Percentiles rank a stretch among this genome's conserved stretches.
These are phyloP conservation scores for Batillaria attramentaria DNA, from an alignment of 1,140 invertebrate species.

Conservation along the genomic window DNA sequence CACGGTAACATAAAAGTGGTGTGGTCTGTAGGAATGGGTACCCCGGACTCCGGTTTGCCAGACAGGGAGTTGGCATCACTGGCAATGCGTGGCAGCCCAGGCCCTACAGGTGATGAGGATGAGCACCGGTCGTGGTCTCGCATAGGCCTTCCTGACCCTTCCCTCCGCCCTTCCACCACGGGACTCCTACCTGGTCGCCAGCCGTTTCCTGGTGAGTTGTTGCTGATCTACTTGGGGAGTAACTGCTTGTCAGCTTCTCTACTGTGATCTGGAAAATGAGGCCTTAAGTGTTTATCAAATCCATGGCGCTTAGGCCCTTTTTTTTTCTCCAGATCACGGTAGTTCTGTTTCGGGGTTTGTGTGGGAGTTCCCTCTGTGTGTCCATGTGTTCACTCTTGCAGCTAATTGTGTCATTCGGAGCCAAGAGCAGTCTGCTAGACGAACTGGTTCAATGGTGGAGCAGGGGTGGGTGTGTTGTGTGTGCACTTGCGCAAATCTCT, in stretches of 20 bases:
- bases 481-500: no score
- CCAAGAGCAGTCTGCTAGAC: no score
- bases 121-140: constrained; percentile 23
- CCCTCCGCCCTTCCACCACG: not conserved
- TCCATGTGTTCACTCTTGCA: no score
- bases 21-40: not conserved
- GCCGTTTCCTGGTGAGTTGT: not conserved
- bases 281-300: not conserved
- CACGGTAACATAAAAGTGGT: no score
- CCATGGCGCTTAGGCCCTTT: not conserved
- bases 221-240: not conserved
- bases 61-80: constrained; percentile 9
- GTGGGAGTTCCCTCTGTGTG: not conserved
- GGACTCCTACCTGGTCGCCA: not conserved
- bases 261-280: no score
- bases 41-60: constrained; percentile 8
- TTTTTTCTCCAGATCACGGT: not conserved
- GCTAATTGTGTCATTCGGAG: no score
- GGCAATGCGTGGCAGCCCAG: not conserved
- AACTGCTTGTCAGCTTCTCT: not conserved
- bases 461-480: no score
- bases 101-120: not conserved
- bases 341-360: not conserved
- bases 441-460: no score
- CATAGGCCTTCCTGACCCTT: constrained; percentile 15